phyloP scores from a whole-genome alignment of 2,888 invertebrate genomes.

The Drosophila tripunctata region DNA sequence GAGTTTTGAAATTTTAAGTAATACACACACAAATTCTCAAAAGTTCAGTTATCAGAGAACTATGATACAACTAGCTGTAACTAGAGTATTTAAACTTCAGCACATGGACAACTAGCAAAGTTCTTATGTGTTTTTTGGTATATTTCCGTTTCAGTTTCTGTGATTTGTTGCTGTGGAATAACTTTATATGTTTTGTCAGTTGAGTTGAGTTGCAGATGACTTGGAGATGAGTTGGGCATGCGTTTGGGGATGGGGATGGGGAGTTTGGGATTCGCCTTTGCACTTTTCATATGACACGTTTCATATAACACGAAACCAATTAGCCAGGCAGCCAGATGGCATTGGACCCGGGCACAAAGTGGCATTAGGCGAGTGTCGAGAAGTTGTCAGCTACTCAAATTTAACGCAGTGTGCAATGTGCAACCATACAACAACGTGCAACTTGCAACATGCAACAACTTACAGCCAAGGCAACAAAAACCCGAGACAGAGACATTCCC shows the following conservation, averaged over 20 bases:
- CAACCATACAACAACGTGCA: conserved; percentile 12
- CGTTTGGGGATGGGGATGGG: too few relatives aligned
- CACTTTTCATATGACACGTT: conserved; percentile 34
- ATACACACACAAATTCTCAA: too few relatives aligned
- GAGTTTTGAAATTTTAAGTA: too few relatives aligned
- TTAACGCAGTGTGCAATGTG: conserved; percentile 54
- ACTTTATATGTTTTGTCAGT: conserved; percentile 27
- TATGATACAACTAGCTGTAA: too few relatives aligned
- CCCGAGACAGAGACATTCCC: neutral
- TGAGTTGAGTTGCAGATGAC: conserved; percentile 6
- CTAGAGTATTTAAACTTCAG: conserved; percentile 2
- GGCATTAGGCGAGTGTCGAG: conserved; percentile 34
- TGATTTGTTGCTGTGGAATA: conserved; percentile 29
- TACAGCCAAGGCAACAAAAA: conserved; percentile 13
- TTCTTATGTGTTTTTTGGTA: conserved; percentile 6
- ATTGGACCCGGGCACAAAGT: conserved; percentile 11
- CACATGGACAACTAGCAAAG: too few relatives aligned
- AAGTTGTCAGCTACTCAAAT: conserved; percentile 63
- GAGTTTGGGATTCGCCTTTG: conserved; percentile 9
- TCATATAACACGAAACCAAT: conserved; percentile 58
- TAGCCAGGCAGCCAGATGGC: conserved; percentile 38
- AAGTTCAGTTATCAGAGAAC: too few relatives aligned
- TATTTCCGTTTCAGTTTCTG: conserved; percentile 14
- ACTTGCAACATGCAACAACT: conserved; percentile 40
- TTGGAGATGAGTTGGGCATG: neutral